phyloP scores from a whole-genome alignment of 2,888 invertebrate species.

The Pimpla rufipes region DNA sequence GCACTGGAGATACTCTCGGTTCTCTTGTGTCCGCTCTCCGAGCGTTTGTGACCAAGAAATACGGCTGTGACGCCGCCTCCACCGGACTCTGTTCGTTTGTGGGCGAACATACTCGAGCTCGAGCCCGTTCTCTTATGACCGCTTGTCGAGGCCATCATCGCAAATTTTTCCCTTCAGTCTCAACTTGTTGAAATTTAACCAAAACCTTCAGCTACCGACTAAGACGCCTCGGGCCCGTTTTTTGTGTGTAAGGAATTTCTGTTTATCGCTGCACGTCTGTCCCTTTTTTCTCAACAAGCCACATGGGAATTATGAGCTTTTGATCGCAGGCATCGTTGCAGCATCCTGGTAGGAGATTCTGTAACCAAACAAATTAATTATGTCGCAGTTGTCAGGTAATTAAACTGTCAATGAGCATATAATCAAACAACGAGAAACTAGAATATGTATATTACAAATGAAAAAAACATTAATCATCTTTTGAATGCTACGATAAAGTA shows the following conservation, averaged over 20 bases:
- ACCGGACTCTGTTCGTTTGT: slow-evolving; percentile 81
- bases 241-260: background rate
- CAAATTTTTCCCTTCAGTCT: slow-evolving; percentile 6
- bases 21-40: slow-evolving; percentile 82
- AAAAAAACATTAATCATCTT: too few relatives aligned
- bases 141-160: slow-evolving; percentile 79
- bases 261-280: background rate
- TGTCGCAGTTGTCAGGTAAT: background rate
- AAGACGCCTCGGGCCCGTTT: background rate
- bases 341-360: slow-evolving; percentile 48
- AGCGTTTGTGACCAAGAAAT: slow-evolving; percentile 82
- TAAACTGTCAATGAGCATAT: background rate
- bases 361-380: slow-evolving; percentile 22
- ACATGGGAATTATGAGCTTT: slow-evolving; percentile 41
- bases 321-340: slow-evolving; percentile 40
- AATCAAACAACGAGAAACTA: too few relatives aligned
- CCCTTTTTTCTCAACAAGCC: slow-evolving; percentile 21
- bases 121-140: slow-evolving; percentile 83
- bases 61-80: slow-evolving; percentile 72
- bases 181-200: background rate
- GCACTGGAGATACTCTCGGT: slow-evolving; percentile 84
- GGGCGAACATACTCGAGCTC: slow-evolving; percentile 82
- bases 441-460: too few relatives aligned
- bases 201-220: background rate
- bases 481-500: too few relatives aligned